Percentiles rank a stretch among this genome's conserved stretches.
phyloP scores from a whole-genome alignment of 2,113 vertebrate species.

The Hyla sarda region DNA sequence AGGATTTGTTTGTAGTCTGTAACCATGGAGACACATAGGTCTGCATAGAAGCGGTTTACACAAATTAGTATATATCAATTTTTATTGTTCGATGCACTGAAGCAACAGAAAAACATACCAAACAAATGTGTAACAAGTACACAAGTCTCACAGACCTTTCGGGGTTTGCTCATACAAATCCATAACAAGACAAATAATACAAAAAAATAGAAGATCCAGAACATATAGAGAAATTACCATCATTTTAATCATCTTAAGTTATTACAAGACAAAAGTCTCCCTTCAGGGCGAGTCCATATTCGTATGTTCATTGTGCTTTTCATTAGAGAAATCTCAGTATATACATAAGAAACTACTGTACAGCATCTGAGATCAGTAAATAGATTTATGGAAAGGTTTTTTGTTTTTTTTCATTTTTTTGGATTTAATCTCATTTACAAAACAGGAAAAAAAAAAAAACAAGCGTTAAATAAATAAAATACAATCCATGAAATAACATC shows the following conservation, averaged over 20 bases:
- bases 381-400: conserved; percentile 84
- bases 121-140: background rate
- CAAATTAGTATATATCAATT: background rate
- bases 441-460: conserved; percentile 96
- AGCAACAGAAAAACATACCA: background rate
- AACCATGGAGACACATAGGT: background rate
- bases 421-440: conserved; percentile 79
- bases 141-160: background rate
- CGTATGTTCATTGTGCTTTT: conserved; percentile 72
- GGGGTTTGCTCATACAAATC: background rate
- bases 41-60: background rate
- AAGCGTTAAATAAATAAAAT: conserved; percentile 87
- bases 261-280: conserved; percentile 67
- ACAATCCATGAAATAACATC: conserved; percentile 78
- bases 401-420: conserved; percentile 33
- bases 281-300: conserved; percentile 63
- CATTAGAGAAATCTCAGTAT: conserved; percentile 75
- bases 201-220: conserved; percentile 18
- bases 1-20: background rate
- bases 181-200: background rate
- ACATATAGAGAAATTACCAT: conserved; percentile 45
- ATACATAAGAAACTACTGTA: conserved; percentile 86
- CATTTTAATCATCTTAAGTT: conserved; percentile 64
- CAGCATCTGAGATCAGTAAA: conserved; percentile 81
- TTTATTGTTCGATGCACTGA: background rate